Evolutionary conservation across 2,888 invertebrate species (phyloP), one percentile per base, ranked within the genome.

Genomic region (Ophion obscuratus): DNA sequence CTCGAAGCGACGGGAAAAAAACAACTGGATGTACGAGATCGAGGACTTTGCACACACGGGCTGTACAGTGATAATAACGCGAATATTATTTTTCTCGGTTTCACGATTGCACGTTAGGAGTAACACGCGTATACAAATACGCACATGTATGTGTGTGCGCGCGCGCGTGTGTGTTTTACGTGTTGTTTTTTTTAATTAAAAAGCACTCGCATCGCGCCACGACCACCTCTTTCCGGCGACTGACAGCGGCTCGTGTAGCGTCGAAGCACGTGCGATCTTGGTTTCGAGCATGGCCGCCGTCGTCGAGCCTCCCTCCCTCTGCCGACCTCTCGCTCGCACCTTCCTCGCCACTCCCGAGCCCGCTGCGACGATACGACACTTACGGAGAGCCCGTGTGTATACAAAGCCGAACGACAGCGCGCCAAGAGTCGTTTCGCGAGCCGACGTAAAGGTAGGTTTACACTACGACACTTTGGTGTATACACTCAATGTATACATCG

Each of bases 201-300:
- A 84, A 78, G 87, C 84, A 87, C 82, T 81, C 85, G 85, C 87
- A 87, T 88, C 87, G 87, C 85, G 83, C 88, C 81, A 83, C 85
- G 86, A 87, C 81, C 87, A 85, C 87, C 86, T 84, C 87, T 87
- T 84, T 88, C 74, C 70, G 82, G 75, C 88, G 88, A 88, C 88
- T 88, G 88, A 88, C 88, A 88, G 88, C 87, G 83, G 81, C 88
- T 73, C 77, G 80, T 79, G 86, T 84, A 77, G 77, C 86, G 87
- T 87, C 87, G 83, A 79, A 88, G 88, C 91, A 89, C 90, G 90
- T 89, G 90, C 89, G 89, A 88, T 86, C 88, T 81, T 86, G 86
- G 87, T 83, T 87, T 87, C 87, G 86, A 91, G 90, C 90, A 91
- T 90, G 89, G 90, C 89, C 73, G 88, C 88, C 84, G 83, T 85